Base-by-base conservation (phyloP, 2,113 vertebrate species). In the Nothocercus nigrocapillus region DNA sequence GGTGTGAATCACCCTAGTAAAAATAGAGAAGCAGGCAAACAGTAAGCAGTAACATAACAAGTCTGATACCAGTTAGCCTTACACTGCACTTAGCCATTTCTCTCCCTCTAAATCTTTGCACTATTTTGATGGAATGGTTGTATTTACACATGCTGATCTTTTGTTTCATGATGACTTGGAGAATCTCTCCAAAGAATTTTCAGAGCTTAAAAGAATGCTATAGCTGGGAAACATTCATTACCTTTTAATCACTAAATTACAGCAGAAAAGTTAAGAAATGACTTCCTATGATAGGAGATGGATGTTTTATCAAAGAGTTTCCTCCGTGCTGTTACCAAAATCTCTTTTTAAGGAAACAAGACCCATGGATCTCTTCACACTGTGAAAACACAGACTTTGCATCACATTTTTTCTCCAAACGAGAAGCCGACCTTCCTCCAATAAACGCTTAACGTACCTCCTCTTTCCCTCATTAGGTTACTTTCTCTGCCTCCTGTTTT, bases 251-350 rank as follows among this genome's bases (percentile, higher is more conserved):
- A 5, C 5, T 81, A 61, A 88, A 75, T 75, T 85, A 82, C 13
- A 80, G 81, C 36, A 76, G 6, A 68, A 49, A 82, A 75, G 30
- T 67, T 70, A 81, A 68, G 73, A 83, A 90, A 79, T 40, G 18
- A 51, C 22, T 27, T 51, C 22, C 32, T 51, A 24, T 15, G 45
- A 49, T 24, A 51, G 24, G 22, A 90, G 3, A 11, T 42, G 72
- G 64, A 77, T 62, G 64, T 68, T 88, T 84, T 82, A 76, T 76
- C 90, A 82, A 78, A 83, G 80, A 77, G 61, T n/a, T 93, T 86
- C 68, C 77, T 70, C 32, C 17, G 9, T 11, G 20, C 40, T n/a
- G 32, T 59, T 78, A 95, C 42, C 38, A 78, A 61, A 68, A 88
- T 24, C 72, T 85, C 69, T 42, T 63, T 27, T 15, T 25, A 63